Evolutionary conservation across 2,797 vertebrate genomes (phyloP).

Genomic region (Tokudaia muenninki): DNA sequence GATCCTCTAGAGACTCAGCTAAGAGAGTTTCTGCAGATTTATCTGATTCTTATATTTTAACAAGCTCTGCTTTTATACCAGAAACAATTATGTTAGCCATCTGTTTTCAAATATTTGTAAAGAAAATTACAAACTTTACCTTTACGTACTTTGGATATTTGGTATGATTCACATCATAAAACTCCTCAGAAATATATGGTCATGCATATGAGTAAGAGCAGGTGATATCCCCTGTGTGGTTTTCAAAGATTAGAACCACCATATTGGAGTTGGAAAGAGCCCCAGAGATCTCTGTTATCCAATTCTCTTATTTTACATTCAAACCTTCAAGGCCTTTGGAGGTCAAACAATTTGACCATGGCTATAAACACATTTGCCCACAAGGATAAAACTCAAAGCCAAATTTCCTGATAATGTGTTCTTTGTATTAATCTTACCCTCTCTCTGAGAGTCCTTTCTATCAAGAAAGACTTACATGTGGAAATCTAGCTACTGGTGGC

Average conservation of each 20-base stretch:
- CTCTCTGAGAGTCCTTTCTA: not conserved
- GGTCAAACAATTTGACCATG: constrained; percentile 23
- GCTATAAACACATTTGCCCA: constrained; percentile 30
- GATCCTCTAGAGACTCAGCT: constrained; percentile 77
- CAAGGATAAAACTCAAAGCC: not conserved
- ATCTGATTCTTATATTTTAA: constrained; percentile 80
- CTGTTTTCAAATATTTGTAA: constrained; percentile 81
- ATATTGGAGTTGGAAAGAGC: not conserved
- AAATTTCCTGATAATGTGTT: constrained; percentile 35
- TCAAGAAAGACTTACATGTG: not conserved
- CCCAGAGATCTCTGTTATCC: not conserved
- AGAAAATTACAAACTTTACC: constrained; percentile 76
- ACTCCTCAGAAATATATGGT: constrained; percentile 21
- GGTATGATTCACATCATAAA: constrained; percentile 24
- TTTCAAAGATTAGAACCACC: constrained; percentile 43
- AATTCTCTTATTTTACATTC: constrained; percentile 35
- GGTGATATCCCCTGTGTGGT: not conserved
- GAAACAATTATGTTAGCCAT: constrained; percentile 85
- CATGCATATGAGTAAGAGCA: not conserved
- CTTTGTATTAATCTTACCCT: constrained; percentile 23
- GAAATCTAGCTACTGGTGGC: not conserved
- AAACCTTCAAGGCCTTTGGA: constrained; percentile 19
- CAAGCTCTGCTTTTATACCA: constrained; percentile 82
- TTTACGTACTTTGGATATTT: constrained; percentile 78
- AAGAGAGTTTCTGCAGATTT: constrained; percentile 75